Evolutionary conservation across 2,113 vertebrate genomes (phyloP).

Genomic region (Eubucco bourcierii): DNA sequence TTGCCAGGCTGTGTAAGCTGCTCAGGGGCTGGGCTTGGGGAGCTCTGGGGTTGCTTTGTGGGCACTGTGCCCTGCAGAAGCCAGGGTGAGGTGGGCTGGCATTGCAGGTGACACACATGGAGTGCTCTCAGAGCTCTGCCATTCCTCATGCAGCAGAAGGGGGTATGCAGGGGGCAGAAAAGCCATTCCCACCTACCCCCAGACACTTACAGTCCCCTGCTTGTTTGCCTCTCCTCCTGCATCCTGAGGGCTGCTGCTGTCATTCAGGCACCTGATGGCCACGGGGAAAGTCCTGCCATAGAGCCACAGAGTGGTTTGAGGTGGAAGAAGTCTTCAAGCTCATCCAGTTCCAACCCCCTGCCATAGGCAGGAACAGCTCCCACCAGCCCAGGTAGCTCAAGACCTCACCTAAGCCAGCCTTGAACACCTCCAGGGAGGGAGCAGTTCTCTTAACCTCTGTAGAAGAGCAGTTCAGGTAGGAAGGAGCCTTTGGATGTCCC

Average conservation of each 20-base stretch:
- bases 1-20: not conserved
- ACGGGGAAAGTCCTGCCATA: not conserved
- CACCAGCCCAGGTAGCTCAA: too few species aligned
- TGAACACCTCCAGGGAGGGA: too few species aligned
- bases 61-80: not conserved
- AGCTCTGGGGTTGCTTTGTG: rapidly evolving
- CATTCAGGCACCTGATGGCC: not conserved
- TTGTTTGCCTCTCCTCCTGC: not conserved
- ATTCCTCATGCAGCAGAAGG: not conserved
- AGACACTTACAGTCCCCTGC: not conserved
- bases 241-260: not conserved
- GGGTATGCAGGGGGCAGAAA: not conserved
- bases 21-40: not conserved
- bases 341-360: too few species aligned
- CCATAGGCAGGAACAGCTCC: too few species aligned
- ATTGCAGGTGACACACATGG: rapidly evolving
- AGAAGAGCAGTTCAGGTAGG: not conserved
- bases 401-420: too few species aligned
- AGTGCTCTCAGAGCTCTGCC: not conserved
- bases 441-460: too few species aligned
- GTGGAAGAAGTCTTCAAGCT: too few species aligned
- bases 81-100: not conserved
- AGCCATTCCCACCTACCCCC: not conserved
- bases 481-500: not conserved
- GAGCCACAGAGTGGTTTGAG: too few species aligned